A percentile compares a stretch with the other conserved stretches of the same genome.
Evolutionary conservation across 2,888 invertebrate species (phyloP).

Genomic region (Saturnia pavonia): DNA sequence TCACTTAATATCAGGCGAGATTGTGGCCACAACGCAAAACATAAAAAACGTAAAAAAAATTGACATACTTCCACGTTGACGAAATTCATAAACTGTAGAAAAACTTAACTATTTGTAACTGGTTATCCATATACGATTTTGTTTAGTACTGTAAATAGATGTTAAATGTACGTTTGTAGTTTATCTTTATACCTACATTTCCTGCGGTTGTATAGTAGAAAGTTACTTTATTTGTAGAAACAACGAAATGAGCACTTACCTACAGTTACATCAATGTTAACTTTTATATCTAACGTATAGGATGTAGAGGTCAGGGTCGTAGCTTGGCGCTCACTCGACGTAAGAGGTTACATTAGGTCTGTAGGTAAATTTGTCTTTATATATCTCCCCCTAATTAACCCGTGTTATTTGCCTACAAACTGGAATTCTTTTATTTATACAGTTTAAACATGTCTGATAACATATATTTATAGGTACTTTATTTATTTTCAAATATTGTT

Average conservation of each 20-base stretch:
- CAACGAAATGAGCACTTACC: neutral
- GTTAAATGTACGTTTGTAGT: no score
- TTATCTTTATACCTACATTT: constrained; percentile 7
- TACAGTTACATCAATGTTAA: neutral
- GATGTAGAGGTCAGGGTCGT: constrained; percentile 4
- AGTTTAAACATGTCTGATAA: constrained; percentile 2
- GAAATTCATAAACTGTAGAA: no score
- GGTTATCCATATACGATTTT: no score
- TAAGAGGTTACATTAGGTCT: constrained; percentile 20
- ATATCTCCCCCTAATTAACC: constrained; percentile 16
- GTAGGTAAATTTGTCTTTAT: constrained; percentile 15
- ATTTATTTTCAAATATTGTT: neutral
- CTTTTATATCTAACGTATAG: constrained; percentile 7
- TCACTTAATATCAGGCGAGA: no score
- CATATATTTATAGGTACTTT: constrained; percentile 7
- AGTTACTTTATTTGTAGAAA: neutral
- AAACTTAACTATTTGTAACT: no score
- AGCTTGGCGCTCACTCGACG: constrained; percentile 5
- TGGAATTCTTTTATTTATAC: constrained; percentile 6
- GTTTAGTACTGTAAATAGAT: no score
- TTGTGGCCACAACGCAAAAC: no score
- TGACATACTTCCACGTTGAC: no score
- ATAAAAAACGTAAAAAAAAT: no score
- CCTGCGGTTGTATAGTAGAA: neutral
- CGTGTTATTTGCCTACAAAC: constrained; percentile 12